phyloP scores from a whole-genome alignment of 2,888 invertebrate species.

The Morpho helenor region DNA sequence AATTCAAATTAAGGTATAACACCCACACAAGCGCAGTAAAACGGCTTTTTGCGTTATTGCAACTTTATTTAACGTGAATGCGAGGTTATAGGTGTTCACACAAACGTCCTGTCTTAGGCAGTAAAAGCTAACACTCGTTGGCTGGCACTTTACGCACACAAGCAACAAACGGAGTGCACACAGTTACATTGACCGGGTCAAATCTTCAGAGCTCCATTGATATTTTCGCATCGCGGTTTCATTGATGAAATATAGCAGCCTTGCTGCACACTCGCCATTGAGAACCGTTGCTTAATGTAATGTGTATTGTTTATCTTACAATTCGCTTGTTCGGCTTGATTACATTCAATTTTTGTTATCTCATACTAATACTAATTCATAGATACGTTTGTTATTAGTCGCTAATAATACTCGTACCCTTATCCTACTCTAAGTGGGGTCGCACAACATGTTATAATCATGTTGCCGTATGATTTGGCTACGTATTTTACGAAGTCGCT shows the following conservation, averaged over 20 bases:
- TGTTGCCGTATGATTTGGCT: no score
- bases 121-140: background rate
- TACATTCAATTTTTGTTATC: no score
- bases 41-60: constrained; percentile 1
- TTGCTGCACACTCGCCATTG: constrained; percentile 8
- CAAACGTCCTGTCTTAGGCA: constrained; percentile 15
- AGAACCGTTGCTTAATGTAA: constrained; percentile 6
- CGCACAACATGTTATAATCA: no score
- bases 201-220: constrained; percentile 69
- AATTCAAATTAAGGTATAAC: background rate
- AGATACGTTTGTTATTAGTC: no score
- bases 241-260: constrained; percentile 52
- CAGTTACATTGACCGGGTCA: constrained; percentile 60
- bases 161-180: constrained; percentile 40
- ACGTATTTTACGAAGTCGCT: no score
- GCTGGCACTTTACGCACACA: constrained; percentile 30
- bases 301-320: background rate
- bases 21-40: constrained; percentile 2
- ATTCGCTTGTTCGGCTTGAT: background rate
- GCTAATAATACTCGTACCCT: no score
- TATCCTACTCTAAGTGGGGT: no score
- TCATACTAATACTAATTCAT: no score
- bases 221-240: constrained; percentile 65
- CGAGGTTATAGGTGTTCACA: constrained; percentile 10
- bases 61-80: constrained; percentile 6